Evolutionary conservation across 2,113 vertebrate genomes (phyloP).

Genomic region (Ochotona curzoniae): DNA sequence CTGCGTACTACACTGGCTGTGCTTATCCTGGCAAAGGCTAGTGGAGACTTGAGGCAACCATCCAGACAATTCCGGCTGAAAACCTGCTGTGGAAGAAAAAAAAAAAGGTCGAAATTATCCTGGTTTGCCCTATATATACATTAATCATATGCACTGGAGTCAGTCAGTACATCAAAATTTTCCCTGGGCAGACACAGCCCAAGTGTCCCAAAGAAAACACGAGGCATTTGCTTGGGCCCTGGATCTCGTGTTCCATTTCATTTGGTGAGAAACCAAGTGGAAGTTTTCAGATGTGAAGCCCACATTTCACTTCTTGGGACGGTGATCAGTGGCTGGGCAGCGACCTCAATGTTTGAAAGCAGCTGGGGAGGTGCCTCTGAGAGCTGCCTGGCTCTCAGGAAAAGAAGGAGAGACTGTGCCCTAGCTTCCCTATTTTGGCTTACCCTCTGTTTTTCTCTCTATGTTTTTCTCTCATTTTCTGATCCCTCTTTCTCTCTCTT

Average conservation of each 20-base stretch:
- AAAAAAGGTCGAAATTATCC: slow-evolving; percentile 76
- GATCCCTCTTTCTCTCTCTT: neutral
- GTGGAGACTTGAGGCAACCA: slow-evolving; percentile 75
- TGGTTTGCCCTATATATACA: slow-evolving; percentile 79
- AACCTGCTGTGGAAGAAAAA: slow-evolving; percentile 74
- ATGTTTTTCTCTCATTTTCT: neutral
- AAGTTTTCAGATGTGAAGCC: slow-evolving; percentile 81
- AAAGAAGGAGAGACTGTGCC: slow-evolving; percentile 64
- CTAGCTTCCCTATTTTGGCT: slow-evolving; percentile 47
- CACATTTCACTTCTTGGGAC: slow-evolving; percentile 78
- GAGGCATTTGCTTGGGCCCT: slow-evolving; percentile 70
- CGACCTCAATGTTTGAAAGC: slow-evolving; percentile 73
- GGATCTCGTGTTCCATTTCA: slow-evolving; percentile 75
- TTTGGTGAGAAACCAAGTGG: slow-evolving; percentile 79
- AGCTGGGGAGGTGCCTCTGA: slow-evolving; percentile 65
- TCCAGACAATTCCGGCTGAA: slow-evolving; percentile 76
- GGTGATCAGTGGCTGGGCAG: slow-evolving; percentile 77
- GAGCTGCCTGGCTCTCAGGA: slow-evolving; percentile 61
- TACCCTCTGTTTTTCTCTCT: slow-evolving; percentile 32
- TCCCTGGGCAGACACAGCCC: slow-evolving; percentile 70
- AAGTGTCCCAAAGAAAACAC: slow-evolving; percentile 79
- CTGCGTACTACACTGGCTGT: slow-evolving; percentile 66
- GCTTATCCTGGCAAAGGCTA: slow-evolving; percentile 80
- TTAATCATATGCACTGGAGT: slow-evolving; percentile 78
- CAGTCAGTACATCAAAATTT: slow-evolving; percentile 75